Evolutionary conservation across 2,888 invertebrate species (phyloP), one percentile per base, ranked within the genome.

Genomic region (Archips xylosteana): DNA sequence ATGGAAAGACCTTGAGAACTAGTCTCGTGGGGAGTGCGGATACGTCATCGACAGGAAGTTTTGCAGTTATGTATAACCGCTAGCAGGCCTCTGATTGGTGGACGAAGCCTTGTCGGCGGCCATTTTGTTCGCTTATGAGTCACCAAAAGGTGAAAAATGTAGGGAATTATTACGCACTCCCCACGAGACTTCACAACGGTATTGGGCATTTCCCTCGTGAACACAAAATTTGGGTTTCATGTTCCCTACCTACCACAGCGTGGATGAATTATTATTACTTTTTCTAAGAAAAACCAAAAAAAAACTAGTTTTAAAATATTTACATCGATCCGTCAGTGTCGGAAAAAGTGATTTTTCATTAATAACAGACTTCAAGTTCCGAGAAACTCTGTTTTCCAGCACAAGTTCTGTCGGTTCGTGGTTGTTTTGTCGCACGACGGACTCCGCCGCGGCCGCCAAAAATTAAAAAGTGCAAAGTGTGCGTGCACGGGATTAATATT

Each of bases 81-180:
- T 81, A 87, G 86, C 84, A 82, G 82, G 83, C 81, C 82, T 83
- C 87, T 81, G 89, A 93, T 94, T 94, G 94, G 93, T 87, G 89
- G 88, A 89, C 86, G 90, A 89, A 92, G 90, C 92, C 93, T 94
- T 89, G 89, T 86, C 88, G 93, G 95, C 95, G 94, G 96, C 96
- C 96, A 96, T 96, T 95, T 96, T 96, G 95, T 90, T 85, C 88
- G 87, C 87, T 95, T 95, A 92, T 96, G 96, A 95, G 94, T 95
- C 95, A 95, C 95, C 95, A 92, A 92, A 93, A 92, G 93, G 92
- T 92, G 95, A 95, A 96, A 95, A 95, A 95, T 95, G 92, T 94
- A 92, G 93, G 90, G 94, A 95, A 91, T 89, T 91, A 89, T 89
- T 88, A 85, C 85, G 89, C 87, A 95, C 95, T 95, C 94, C 95